Percentiles rank a stretch among this genome's conserved stretches.
phyloP scores from a whole-genome alignment of 2,113 vertebrate species.

The Cryptoleucopteryx plumbea region DNA sequence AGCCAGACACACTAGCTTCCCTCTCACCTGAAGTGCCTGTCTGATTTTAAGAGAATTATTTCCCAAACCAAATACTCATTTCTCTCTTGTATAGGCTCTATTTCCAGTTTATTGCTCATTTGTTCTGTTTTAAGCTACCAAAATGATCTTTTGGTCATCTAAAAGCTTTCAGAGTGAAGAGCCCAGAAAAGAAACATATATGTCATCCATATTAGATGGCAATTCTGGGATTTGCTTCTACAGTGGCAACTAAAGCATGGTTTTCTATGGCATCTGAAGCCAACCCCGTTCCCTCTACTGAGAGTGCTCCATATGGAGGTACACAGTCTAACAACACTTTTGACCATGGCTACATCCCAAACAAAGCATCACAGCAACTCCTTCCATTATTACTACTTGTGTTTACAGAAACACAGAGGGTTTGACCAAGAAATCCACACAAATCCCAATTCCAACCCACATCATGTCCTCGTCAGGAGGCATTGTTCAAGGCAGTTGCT shows the following conservation, averaged over 20 bases:
- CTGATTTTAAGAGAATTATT: conserved; percentile 32
- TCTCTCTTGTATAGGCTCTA: background rate
- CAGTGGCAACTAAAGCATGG: background rate
- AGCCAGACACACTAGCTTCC: background rate
- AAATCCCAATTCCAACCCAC: background rate
- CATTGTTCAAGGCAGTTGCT: background rate
- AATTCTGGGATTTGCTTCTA: background rate
- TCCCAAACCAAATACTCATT: background rate
- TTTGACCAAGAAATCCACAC: background rate
- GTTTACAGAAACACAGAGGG: background rate
- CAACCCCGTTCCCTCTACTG: background rate
- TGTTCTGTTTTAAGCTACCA: conserved; percentile 15
- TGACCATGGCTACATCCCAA: background rate
- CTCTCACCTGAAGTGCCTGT: background rate
- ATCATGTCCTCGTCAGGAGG: background rate
- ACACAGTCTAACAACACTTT: background rate
- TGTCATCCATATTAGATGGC: background rate
- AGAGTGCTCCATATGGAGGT: background rate
- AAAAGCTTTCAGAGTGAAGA: conserved; percentile 9
- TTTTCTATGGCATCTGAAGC: background rate
- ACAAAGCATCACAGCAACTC: background rate
- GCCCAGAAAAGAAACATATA: background rate
- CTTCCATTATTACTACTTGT: background rate
- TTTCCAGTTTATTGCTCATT: conserved; percentile 31
- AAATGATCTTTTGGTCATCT: background rate